Conservation (phyloP, 2,888 invertebrate species). For the Dichetophora obliterata region DNA sequence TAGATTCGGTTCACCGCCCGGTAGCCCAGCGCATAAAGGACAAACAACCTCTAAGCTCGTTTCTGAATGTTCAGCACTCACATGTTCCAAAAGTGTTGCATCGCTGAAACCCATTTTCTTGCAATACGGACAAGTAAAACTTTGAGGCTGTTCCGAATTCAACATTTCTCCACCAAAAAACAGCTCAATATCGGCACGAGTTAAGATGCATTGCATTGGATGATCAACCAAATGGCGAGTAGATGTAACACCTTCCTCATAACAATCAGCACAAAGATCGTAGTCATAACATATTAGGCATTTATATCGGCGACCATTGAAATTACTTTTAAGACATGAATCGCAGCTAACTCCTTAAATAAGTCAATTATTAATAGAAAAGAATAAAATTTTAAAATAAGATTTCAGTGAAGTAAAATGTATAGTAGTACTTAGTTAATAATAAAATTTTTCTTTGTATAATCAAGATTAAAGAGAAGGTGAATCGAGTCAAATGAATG, state of each 20-base stretch:
- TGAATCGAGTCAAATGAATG: no score
- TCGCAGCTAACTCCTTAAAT: slow-evolving; percentile 97
- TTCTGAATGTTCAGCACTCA: slow-evolving; percentile 91
- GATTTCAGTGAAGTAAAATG: not conserved
- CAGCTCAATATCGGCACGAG: slow-evolving; percentile 95
- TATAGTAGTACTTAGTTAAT: no score
- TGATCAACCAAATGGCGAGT: slow-evolving; percentile 95
- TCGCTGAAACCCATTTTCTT: slow-evolving; percentile 97
- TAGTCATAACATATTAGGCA: slow-evolving; percentile 99
- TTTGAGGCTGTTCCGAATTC: slow-evolving; percentile 92
- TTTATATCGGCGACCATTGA: slow-evolving; percentile 97
- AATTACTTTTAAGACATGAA: slow-evolving; percentile 98
- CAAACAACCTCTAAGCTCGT: slow-evolving; percentile 96
- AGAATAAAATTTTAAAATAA: not conserved
- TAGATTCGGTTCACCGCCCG: slow-evolving; percentile 97
- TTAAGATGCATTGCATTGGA: slow-evolving; percentile 99
- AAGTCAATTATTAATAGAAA: not conserved
- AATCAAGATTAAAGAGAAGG: no score
- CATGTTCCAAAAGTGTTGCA: slow-evolving; percentile 90
- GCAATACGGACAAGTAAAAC: slow-evolving; percentile 98
- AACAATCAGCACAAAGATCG: slow-evolving; percentile 97
- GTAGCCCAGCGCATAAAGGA: slow-evolving; percentile 96
- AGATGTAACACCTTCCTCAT: slow-evolving; percentile 91
- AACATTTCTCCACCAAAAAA: slow-evolving; percentile 96
- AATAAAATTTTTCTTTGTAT: no score